Evolutionary conservation across 2,888 invertebrate genomes (phyloP).

Genomic region (Crioceris asparagi): DNA sequence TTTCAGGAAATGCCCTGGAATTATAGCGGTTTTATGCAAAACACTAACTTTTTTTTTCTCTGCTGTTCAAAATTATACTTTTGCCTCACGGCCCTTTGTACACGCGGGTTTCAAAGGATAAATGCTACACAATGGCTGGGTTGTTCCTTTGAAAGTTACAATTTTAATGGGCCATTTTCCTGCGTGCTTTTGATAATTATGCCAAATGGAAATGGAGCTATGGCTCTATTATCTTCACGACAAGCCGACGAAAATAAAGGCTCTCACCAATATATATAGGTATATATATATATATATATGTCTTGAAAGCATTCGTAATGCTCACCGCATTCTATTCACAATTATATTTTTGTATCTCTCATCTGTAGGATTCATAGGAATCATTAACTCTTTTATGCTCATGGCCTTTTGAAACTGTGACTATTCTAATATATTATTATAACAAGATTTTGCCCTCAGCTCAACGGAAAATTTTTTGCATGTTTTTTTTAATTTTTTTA

Average conservation of each 20-base stretch:
- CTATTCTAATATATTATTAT: no score
- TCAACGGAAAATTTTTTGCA: no score
- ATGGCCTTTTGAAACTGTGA: no score
- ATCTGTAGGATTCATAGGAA: no score
- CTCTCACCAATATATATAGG: no score
- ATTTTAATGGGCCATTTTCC: constrained; percentile 18
- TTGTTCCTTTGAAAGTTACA: constrained; percentile 16
- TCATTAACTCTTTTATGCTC: no score
- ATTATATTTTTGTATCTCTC: no score
- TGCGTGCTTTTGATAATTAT: constrained; percentile 19
- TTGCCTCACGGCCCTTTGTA: constrained; percentile 22
- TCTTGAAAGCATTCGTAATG: no score
- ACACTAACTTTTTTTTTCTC: constrained; percentile 13
- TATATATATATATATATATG: constrained; percentile 1
- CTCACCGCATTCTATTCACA: no score
- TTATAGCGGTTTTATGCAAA: constrained; percentile 33
- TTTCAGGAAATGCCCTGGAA: constrained; percentile 31
- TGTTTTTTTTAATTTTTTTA: no score
- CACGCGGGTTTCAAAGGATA: constrained; percentile 22
- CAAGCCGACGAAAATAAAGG: no score
- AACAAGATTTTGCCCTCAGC: no score
- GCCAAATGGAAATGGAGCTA: constrained; percentile 7
- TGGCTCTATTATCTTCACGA: constrained; percentile 1
- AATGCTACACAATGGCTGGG: constrained; percentile 21
- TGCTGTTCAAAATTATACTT: constrained; percentile 26